These are phyloP conservation scores for Cancer borealis DNA, from an alignment of 2,888 invertebrate genomes.

Conservation along the genomic window DNA sequence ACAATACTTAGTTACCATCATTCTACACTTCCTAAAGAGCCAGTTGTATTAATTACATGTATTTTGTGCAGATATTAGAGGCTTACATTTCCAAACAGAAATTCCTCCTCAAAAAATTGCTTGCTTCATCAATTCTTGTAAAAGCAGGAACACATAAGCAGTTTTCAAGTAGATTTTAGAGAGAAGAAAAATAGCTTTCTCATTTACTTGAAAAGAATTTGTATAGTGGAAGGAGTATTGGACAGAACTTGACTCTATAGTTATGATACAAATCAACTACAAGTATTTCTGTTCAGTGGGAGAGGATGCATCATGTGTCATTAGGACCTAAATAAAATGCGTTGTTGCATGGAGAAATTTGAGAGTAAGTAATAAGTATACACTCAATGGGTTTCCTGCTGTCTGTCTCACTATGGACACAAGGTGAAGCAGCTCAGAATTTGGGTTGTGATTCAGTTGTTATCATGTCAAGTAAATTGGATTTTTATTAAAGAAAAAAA, in stretches of 20 bases:
- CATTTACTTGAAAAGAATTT: not conserved
- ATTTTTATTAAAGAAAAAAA: not conserved
- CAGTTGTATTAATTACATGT: not conserved
- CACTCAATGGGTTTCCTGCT: not conserved
- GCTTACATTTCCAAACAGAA: not conserved
- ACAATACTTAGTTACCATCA: not conserved
- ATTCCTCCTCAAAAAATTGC: not conserved
- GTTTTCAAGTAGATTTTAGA: not conserved
- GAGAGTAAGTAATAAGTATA: not conserved
- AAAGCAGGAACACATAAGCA: not conserved
- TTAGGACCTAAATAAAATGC: not conserved
- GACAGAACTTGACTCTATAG: not conserved
- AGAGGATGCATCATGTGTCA: not conserved
- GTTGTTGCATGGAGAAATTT: not conserved
- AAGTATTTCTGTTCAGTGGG: not conserved
- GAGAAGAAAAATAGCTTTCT: not conserved
- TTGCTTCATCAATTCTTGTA: conserved; percentile 32
- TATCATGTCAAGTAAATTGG: not conserved
- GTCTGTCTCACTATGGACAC: not conserved
- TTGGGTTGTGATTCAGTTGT: not conserved
- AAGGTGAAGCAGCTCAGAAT: not conserved
- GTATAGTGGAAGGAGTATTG: not conserved
- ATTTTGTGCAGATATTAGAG: not conserved
- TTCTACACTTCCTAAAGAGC: not conserved
- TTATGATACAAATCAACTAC: not conserved